phyloP scores from a whole-genome alignment of 1,140 invertebrate genomes.

The Drosophila lini region DNA sequence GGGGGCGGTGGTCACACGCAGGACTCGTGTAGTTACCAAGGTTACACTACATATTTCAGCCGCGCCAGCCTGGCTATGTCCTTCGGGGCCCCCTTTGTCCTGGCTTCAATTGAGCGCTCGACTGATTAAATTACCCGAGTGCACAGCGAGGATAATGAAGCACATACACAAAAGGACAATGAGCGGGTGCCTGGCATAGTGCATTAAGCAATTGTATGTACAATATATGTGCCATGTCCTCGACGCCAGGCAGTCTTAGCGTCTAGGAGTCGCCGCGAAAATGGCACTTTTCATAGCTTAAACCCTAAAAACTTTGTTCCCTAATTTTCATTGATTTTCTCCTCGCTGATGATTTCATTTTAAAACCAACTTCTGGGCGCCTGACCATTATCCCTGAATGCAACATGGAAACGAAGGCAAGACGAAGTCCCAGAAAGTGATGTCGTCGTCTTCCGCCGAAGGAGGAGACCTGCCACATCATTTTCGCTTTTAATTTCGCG shows the following conservation, averaged over 20 bases:
- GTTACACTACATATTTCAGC: slow-evolving; percentile 34
- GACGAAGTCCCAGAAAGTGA: slow-evolving; percentile 22
- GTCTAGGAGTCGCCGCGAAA: slow-evolving; percentile 58
- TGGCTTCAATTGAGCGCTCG: slow-evolving; percentile 67
- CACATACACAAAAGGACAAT: slow-evolving; percentile 37
- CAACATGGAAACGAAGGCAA: slow-evolving; percentile 55
- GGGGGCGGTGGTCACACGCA: slow-evolving; percentile 53
- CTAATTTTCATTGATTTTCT: slow-evolving; percentile 68
- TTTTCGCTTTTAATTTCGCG: slow-evolving; percentile 62
- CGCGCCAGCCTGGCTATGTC: slow-evolving; percentile 11
- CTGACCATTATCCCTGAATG: slow-evolving; percentile 37
- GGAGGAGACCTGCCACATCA: slow-evolving; percentile 43
- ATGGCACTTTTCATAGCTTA: slow-evolving; percentile 59
- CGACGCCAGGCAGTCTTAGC: slow-evolving; percentile 55
- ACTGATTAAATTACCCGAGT: slow-evolving; percentile 71
- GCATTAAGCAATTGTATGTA: slow-evolving; percentile 61
- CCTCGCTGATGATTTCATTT: slow-evolving; percentile 65
- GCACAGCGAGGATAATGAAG: slow-evolving; percentile 48
- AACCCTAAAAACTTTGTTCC: slow-evolving; percentile 37
- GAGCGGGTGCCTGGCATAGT: slow-evolving; percentile 10
- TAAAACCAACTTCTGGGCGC: slow-evolving; percentile 23
- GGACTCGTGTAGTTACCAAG: slow-evolving; percentile 61
- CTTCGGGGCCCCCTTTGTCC: slow-evolving; percentile 34
- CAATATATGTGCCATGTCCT: slow-evolving; percentile 31
- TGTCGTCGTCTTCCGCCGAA: slow-evolving; percentile 3